Base-by-base conservation (phyloP, 2,797 vertebrate species). In the Takifugu ocellatus region DNA sequence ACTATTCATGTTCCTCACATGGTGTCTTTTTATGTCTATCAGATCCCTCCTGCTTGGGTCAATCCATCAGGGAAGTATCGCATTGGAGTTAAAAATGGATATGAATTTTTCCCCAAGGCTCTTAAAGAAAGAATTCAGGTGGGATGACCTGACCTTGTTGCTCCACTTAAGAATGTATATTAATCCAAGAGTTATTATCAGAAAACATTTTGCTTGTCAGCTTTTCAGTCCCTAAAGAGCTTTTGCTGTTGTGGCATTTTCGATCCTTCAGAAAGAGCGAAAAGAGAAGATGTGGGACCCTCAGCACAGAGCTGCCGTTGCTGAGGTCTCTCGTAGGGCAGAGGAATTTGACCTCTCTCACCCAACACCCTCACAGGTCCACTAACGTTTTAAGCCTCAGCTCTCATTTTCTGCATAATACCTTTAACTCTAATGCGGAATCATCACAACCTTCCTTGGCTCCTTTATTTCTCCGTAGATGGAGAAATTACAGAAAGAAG, bases 211-310 rank as follows among this genome's bases (percentile, higher is more conserved):
- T 6, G 6, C 44, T 46, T 8, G 6, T 17, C n/a, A 2, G 44
- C 11, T 43, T 12, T 12, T 43, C 7, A 21, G 16, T 46, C n/a
- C 5, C 49, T 27, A 47, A 53, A 0, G 2, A 16, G 10, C 3
- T 57, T 56, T 25, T 61, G 16, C 55, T 33, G 1, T 44, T 49
- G 1, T 26, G 42, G 3, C 14, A 16, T 59, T 73, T 69, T 57
- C 33, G 7, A 24, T 51, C 31, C 46, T 8, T 5, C 84, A 99
- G 97, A 99, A 99, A 88, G 97, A 99, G 73, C 92, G 95, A 33
- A 98, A 98, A 80, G 97, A 99, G 76, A 98, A 99, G 75, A 89
- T 94, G 49, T 99, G 97, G 97, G 97, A 99, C 79, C 95, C 97
- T 3, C 70, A 91, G 61, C 97, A 99, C 74, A 92, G 97, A 82